Conservation (phyloP, 1,140 invertebrate genomes). For the Mylabris phalerata region DNA sequence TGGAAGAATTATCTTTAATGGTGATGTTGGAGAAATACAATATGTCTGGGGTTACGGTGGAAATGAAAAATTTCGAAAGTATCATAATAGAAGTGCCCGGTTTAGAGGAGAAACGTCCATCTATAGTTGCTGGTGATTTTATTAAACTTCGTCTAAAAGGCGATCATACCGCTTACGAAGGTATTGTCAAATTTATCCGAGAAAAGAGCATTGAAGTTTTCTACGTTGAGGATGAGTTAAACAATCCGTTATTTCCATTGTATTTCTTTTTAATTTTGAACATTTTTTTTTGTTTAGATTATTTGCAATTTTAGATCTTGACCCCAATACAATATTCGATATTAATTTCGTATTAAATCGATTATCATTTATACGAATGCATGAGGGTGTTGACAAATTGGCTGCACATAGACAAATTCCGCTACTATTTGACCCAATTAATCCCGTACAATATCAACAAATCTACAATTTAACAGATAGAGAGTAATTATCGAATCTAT, state of each 20-base stretch:
- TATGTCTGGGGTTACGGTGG: slow-evolving; percentile 24
- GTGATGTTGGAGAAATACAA: slow-evolving; percentile 31
- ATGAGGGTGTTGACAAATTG: slow-evolving; percentile 23
- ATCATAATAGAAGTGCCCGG: slow-evolving; percentile 31
- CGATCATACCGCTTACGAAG: slow-evolving; percentile 31
- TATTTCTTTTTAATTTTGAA: background rate
- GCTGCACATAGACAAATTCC: background rate
- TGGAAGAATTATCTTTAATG: slow-evolving; percentile 27
- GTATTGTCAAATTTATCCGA: slow-evolving; percentile 24
- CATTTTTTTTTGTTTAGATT: slow-evolving; percentile 18
- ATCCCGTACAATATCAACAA: too few relatives aligned
- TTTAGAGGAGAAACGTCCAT: slow-evolving; percentile 38
- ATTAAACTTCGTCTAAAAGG: slow-evolving; percentile 28
- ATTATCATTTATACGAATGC: slow-evolving; percentile 30
- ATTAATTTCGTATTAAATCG: slow-evolving; percentile 27
- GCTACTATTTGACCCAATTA: too few relatives aligned
- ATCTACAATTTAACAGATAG: background rate
- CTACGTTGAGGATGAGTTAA: slow-evolving; percentile 21
- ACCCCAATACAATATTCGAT: slow-evolving; percentile 24
- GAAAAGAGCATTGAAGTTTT: slow-evolving; percentile 28
- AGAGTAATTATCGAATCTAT: background rate
- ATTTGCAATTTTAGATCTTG: slow-evolving; percentile 3
- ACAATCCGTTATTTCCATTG: background rate
- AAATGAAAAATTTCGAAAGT: slow-evolving; percentile 4
- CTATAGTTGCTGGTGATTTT: slow-evolving; percentile 32